These are phyloP conservation scores for Scomberomorus guttatus DNA, from an alignment of 2,797 vertebrate genomes.

Conservation along the genomic window DNA sequence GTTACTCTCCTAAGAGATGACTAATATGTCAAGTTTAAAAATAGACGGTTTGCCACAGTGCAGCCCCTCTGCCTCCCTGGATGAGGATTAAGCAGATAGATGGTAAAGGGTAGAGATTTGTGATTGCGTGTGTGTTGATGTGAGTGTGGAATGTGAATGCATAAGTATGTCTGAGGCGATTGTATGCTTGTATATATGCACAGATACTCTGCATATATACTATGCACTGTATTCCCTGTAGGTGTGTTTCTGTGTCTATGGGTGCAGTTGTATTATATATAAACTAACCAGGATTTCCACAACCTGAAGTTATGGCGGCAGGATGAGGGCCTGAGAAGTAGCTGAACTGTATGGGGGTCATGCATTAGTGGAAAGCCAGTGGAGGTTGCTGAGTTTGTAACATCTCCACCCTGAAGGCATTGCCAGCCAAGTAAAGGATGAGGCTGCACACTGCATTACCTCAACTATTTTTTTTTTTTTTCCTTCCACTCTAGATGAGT, in stretches of 20 bases:
- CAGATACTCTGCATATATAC: background rate
- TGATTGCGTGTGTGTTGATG: constrained; percentile 15
- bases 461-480: constrained; percentile 59
- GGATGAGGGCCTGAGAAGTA: constrained; percentile 34
- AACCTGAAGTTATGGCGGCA: constrained; percentile 22
- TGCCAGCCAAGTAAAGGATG: constrained; percentile 75
- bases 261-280: background rate
- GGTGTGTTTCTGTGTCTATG: background rate
- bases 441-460: constrained; percentile 78
- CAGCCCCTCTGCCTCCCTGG: constrained; percentile 68
- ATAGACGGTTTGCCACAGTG: constrained; percentile 77
- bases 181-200: background rate
- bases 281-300: constrained; percentile 13
- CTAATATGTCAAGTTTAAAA: constrained; percentile 85
- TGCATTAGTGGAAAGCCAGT: constrained; percentile 63
- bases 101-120: constrained; percentile 43
- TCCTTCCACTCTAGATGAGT: constrained; percentile 68
- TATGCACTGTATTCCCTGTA: background rate
- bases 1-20: constrained; percentile 82
- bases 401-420: constrained; percentile 73
- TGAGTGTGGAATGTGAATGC: background rate
- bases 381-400: constrained; percentile 74
- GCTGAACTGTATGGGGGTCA: constrained; percentile 40
- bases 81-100: constrained; percentile 63
- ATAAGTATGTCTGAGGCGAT: constrained; percentile 9